A percentile compares a stretch with the other conserved stretches of the same genome.
Evolutionary conservation across 2,888 invertebrate genomes (phyloP).

Genomic region (Hirtodrosophila duncani): DNA sequence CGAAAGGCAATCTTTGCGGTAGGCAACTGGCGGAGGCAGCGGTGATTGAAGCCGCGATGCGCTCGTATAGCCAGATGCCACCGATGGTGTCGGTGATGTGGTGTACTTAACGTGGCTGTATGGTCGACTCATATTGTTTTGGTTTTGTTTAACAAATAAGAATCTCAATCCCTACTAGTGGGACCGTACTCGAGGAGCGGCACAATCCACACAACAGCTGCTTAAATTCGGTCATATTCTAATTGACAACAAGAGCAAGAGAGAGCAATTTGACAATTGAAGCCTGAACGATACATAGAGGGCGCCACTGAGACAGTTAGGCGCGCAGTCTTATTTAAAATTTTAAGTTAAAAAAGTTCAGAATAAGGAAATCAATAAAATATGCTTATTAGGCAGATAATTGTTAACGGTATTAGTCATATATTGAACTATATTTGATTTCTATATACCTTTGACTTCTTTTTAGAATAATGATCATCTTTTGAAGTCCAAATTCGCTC

Average conservation of each 20-base stretch:
- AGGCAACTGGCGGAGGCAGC: slow-evolving; percentile 84
- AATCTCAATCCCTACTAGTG: slow-evolving; percentile 38
- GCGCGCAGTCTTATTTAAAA: no score
- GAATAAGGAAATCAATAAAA: no score
- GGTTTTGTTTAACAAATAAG: slow-evolving; percentile 32
- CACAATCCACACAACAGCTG: slow-evolving; percentile 5
- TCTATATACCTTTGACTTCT: not conserved
- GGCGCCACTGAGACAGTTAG: no score
- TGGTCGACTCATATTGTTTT: slow-evolving; percentile 57
- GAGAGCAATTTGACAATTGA: no score
- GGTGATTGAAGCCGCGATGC: slow-evolving; percentile 82
- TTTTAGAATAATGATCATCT: no score
- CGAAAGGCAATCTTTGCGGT: slow-evolving; percentile 86
- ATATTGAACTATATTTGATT: not conserved
- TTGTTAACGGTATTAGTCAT: no score
- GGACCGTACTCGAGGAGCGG: slow-evolving; percentile 8
- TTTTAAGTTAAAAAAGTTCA: no score
- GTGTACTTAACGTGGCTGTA: slow-evolving; percentile 62
- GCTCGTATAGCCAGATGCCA: slow-evolving; percentile 67
- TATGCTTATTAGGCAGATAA: no score
- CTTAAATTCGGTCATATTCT: no score
- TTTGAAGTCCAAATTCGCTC: not conserved
- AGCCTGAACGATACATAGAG: no score
- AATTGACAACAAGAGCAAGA: no score
- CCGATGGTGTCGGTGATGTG: slow-evolving; percentile 65